phyloP scores from a whole-genome alignment of 2,888 invertebrate species.

The Idaea straminata region DNA sequence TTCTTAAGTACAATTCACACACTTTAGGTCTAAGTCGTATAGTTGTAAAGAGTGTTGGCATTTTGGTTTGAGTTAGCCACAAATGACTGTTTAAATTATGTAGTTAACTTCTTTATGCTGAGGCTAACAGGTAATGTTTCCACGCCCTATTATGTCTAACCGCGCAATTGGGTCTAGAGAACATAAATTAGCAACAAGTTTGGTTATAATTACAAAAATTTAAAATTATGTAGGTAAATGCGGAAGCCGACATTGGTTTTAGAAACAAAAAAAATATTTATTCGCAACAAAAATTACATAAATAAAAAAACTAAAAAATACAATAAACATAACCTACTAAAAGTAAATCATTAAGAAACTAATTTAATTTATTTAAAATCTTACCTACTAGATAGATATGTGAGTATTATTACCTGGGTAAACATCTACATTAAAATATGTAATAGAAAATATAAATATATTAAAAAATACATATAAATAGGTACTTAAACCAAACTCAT shows the following conservation, averaged over 20 bases:
- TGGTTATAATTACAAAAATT: not conserved
- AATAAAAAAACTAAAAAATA: not conserved
- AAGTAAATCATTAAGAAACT: too few relatives aligned
- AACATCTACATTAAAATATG: not conserved
- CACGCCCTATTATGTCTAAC: slow-evolving; percentile 44
- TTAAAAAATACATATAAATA: slow-evolving; percentile 7
- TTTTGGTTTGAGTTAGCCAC: slow-evolving; percentile 50
- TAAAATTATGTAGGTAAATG: not conserved
- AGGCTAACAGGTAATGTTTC: slow-evolving; percentile 34
- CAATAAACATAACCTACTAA: too few relatives aligned
- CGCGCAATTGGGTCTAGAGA: slow-evolving; percentile 27
- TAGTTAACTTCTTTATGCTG: slow-evolving; percentile 52
- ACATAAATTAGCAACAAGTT: slow-evolving; percentile 1
- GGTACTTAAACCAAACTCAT: slow-evolving; percentile 11
- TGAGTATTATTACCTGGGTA: not conserved
- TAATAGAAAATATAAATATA: not conserved
- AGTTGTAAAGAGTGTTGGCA: slow-evolving; percentile 49
- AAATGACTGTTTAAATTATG: slow-evolving; percentile 68
- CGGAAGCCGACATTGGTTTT: not conserved
- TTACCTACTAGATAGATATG: slow-evolving; percentile 1
- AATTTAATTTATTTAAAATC: slow-evolving; percentile 10
- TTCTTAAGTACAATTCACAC: slow-evolving; percentile 13
- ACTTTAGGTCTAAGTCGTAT: slow-evolving; percentile 21
- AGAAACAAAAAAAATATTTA: not conserved
- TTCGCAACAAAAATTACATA: not conserved